phyloP scores from a whole-genome alignment of 2,888 invertebrate species.

The Prosopocoilus inquinatus region DNA sequence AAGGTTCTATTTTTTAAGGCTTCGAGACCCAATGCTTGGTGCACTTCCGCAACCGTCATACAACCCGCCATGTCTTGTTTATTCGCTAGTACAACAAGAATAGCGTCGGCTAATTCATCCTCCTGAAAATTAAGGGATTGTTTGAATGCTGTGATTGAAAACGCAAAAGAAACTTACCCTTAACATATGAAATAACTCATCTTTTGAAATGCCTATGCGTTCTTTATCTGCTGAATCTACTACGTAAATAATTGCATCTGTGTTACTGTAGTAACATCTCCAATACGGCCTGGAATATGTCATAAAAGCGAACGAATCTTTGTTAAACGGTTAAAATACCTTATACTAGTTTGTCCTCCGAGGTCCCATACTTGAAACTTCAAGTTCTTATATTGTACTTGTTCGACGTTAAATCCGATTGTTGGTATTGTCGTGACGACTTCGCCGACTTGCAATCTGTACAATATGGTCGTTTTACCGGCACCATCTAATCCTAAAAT shows the following conservation, averaged over 20 bases:
- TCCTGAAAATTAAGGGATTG: conserved; percentile 61
- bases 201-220: conserved; percentile 98
- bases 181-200: conserved; percentile 95
- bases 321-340: conserved; percentile 54
- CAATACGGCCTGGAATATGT: conserved; percentile 82
- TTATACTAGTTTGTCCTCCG: conserved; percentile 98
- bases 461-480: conserved; percentile 98
- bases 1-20: conserved; percentile 95
- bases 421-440: conserved; percentile 98
- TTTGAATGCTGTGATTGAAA: neutral
- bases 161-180: conserved; percentile 59
- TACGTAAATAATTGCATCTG: conserved; percentile 99
- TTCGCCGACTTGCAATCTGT: conserved; percentile 96
- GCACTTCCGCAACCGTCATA: conserved; percentile 94
- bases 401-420: conserved; percentile 99
- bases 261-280: conserved; percentile 99
- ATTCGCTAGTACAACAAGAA: conserved; percentile 95
- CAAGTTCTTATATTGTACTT: conserved; percentile 97
- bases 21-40: conserved; percentile 92
- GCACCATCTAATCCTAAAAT: conserved; percentile 98
- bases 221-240: conserved; percentile 99
- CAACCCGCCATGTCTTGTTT: conserved; percentile 99
- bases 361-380: conserved; percentile 99
- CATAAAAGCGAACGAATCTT: neutral
- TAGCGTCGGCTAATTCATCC: conserved; percentile 94